These are phyloP conservation scores for Aphelocoma coerulescens DNA, from an alignment of 2,113 vertebrate species.

Conservation along the genomic window DNA sequence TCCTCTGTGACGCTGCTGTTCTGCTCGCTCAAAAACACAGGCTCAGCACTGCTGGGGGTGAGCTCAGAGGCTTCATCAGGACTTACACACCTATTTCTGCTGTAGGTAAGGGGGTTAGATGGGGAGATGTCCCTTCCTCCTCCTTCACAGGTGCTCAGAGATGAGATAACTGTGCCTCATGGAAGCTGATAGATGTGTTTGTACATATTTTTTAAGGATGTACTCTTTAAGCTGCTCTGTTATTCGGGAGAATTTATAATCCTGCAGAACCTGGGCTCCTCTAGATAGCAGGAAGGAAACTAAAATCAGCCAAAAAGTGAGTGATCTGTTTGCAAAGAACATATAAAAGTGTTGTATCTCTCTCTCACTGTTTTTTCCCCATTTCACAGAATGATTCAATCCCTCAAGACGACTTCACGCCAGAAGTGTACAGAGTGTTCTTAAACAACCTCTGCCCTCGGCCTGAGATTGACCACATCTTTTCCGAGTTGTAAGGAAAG, in stretches of 20 bases:
- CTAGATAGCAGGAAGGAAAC: neutral
- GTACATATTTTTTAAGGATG: accelerated
- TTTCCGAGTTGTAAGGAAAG: slow-evolving; percentile 89
- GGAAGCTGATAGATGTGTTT: neutral
- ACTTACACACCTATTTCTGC: neutral
- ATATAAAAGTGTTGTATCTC: neutral
- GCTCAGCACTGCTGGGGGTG: neutral
- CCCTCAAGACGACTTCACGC: slow-evolving; percentile 91
- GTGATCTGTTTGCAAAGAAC: neutral
- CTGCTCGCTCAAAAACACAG: accelerated
- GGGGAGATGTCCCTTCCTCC: neutral
- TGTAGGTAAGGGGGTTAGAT: neutral
- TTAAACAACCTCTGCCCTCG: slow-evolving; percentile 91
- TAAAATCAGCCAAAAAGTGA: neutral
- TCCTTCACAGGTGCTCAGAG: neutral
- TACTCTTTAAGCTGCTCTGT: neutral
- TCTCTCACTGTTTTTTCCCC: neutral
- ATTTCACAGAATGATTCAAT: slow-evolving; percentile 87
- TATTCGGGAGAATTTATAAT: neutral
- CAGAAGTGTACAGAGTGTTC: slow-evolving; percentile 88
- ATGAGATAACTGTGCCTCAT: neutral
- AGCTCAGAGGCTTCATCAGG: neutral
- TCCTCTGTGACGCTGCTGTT: neutral
- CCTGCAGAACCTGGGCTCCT: neutral
- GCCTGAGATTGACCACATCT: slow-evolving; percentile 95